Conservation (phyloP, 2,797 vertebrate species). For the Phrynocephalus vlangalii region DNA sequence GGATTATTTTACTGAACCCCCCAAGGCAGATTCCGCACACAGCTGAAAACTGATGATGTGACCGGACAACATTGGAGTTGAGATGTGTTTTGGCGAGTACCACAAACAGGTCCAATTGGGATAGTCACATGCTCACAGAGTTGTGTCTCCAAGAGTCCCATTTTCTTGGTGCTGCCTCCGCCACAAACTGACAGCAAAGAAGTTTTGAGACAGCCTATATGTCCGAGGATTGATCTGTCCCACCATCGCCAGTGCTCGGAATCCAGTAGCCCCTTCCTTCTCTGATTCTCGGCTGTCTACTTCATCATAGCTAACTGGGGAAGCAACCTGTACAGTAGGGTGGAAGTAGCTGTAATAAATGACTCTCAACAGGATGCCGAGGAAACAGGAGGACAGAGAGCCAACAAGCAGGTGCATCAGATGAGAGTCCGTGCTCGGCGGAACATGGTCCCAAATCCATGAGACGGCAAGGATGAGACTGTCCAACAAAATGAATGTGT, state of each 20-base stretch:
- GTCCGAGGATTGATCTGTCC: constrained; percentile 5
- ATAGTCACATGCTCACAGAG: constrained; percentile 3
- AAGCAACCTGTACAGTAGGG: constrained; percentile 71
- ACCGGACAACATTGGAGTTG: not conserved
- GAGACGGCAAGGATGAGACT: constrained; percentile 78
- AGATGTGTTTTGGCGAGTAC: not conserved
- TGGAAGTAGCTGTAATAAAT: constrained; percentile 90
- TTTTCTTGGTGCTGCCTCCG: fast-evolving
- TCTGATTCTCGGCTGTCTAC: constrained; percentile 48
- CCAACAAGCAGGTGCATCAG: constrained; percentile 51
- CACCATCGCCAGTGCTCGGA: fast-evolving
- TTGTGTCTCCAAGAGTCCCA: not conserved
- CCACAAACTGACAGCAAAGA: not conserved
- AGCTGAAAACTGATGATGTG: not conserved
- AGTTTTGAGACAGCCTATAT: constrained; percentile 54
- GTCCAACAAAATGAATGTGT: constrained; percentile 84
- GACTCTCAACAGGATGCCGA: constrained; percentile 84
- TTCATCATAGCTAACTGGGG: not conserved
- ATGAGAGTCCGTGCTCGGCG: constrained; percentile 59
- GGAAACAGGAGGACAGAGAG: constrained; percentile 75
- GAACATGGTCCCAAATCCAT: constrained; percentile 79
- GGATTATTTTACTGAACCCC: not conserved
- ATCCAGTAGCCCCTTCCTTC: fast-evolving
- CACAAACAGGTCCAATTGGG: not conserved
- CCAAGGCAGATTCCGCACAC: not conserved